phyloP scores from a whole-genome alignment of 2,797 vertebrate genomes.

The Enteromius afrohamiltoni region DNA sequence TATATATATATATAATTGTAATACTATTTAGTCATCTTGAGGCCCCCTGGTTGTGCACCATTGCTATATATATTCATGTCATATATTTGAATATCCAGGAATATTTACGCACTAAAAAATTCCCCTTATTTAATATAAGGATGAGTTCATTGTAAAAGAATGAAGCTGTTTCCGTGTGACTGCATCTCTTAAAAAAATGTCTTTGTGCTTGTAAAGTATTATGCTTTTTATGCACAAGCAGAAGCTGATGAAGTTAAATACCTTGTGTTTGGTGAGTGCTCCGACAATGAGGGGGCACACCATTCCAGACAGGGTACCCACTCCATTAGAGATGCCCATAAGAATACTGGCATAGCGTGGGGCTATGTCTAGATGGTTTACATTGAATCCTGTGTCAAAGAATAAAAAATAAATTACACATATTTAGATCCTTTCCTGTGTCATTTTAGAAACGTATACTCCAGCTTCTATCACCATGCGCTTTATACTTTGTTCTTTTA shows the following conservation, averaged over 20 bases:
- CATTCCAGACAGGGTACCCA: conserved; percentile 96
- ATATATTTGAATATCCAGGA: background rate
- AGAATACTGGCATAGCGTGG: conserved; percentile 98
- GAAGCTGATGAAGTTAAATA: background rate
- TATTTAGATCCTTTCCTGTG: background rate
- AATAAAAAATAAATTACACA: conserved; percentile 27
- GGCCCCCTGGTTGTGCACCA: background rate
- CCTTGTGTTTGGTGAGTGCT: conserved; percentile 92
- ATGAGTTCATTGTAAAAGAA: background rate
- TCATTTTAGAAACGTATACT: background rate
- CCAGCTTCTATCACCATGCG: background rate
- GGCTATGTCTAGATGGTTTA: conserved; percentile 97
- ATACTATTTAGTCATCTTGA: background rate
- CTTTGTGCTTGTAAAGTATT: background rate
- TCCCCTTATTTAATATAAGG: background rate
- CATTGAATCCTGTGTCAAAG: conserved; percentile 88
- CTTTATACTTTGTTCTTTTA: background rate
- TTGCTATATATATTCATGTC: background rate
- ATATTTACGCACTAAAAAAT: background rate
- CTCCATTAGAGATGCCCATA: conserved; percentile 98
- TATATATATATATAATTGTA: too few relatives aligned
- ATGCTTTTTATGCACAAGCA: background rate
- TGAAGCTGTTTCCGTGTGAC: background rate
- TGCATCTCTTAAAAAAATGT: background rate
- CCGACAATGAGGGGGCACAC: conserved; percentile 97